These are phyloP conservation scores for Sitta europaea DNA, from an alignment of 2,113 vertebrate species.

Conservation along the genomic window DNA sequence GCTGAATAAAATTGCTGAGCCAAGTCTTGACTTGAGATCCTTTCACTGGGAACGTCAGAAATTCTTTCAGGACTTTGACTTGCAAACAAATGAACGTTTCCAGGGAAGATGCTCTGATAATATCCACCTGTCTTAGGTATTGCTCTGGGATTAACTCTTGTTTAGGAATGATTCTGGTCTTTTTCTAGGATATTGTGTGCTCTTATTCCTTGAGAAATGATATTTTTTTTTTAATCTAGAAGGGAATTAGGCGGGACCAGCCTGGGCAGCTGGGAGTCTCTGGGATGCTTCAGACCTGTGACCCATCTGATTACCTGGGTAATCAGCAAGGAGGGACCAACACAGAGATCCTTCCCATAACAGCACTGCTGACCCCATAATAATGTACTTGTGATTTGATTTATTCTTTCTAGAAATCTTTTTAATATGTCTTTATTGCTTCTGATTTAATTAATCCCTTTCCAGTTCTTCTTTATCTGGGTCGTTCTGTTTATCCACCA, in stretches of 20 bases:
- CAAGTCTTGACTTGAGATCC: neutral
- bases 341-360: neutral
- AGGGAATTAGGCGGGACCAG: neutral
- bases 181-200: neutral
- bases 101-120: neutral
- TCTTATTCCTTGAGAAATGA: neutral
- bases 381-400: neutral
- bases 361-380: neutral
- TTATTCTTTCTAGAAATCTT: slow-evolving; percentile 12
- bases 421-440: neutral
- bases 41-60: neutral
- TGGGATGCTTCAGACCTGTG: neutral
- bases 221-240: neutral
- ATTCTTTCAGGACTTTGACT: neutral
- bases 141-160: neutral
- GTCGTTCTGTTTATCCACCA: neutral
- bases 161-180: neutral
- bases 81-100: neutral
- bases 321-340: neutral
- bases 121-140: neutral
- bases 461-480: neutral
- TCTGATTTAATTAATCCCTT: neutral
- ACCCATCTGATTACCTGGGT: neutral
- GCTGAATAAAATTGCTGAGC: neutral
- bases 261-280: neutral